phyloP scores from a whole-genome alignment of 2,113 vertebrate genomes.

The Empidonax traillii region DNA sequence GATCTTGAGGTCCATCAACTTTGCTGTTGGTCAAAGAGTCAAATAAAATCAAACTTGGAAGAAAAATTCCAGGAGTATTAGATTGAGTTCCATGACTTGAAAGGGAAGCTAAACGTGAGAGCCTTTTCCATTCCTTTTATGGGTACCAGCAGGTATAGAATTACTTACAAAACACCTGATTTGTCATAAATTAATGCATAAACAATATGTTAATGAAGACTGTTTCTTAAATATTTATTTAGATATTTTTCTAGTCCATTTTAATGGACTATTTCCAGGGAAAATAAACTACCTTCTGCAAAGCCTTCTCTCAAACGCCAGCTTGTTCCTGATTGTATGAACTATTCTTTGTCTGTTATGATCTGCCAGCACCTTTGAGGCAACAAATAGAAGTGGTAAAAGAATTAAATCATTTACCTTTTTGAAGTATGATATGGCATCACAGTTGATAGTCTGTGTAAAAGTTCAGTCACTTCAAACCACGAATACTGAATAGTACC shows the following conservation, averaged over 20 bases:
- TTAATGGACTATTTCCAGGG: background rate
- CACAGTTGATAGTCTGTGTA: background rate
- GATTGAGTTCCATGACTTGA: background rate
- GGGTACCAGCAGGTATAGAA: background rate
- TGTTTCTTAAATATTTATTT: background rate
- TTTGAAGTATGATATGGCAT: background rate
- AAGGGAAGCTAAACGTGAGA: background rate
- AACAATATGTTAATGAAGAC: background rate
- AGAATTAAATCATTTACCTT: background rate
- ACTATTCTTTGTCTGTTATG: background rate
- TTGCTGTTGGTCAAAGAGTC: background rate
- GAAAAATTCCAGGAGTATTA: background rate
- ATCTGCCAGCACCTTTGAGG: background rate
- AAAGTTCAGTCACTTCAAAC: background rate
- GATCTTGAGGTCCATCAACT: background rate
- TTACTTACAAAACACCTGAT: background rate
- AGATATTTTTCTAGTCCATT: background rate
- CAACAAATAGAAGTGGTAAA: background rate
- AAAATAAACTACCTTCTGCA: background rate
- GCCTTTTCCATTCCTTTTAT: background rate
- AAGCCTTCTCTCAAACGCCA: background rate
- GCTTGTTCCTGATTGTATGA: background rate
- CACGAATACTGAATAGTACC: background rate
- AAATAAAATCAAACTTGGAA: background rate
- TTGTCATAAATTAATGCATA: background rate